phyloP scores from a whole-genome alignment of 2,888 invertebrate genomes.

The Arge pagana region DNA sequence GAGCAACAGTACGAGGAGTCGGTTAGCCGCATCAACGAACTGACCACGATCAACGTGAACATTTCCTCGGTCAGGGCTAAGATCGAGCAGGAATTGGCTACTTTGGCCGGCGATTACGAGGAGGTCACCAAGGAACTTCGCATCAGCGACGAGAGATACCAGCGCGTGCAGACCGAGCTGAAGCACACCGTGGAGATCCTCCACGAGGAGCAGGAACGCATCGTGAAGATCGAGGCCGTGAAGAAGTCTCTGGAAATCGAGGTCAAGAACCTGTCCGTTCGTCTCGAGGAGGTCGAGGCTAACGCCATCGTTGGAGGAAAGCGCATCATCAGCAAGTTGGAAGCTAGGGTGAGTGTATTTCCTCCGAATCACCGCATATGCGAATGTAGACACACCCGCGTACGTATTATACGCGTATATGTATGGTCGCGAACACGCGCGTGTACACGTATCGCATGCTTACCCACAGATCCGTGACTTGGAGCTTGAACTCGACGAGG shows the following conservation, averaged over 20 bases:
- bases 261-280: constrained; percentile 91
- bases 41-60: constrained; percentile 94
- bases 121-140: constrained; percentile 96
- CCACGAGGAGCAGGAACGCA: constrained; percentile 95
- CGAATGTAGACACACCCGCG: no score
- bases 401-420: not conserved
- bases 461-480: constrained; percentile 80
- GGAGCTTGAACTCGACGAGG: constrained; percentile 93
- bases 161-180: constrained; percentile 88
- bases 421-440: no score
- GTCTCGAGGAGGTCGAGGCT: constrained; percentile 95
- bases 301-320: constrained; percentile 96
- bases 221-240: constrained; percentile 95
- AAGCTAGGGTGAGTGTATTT: constrained; percentile 71
- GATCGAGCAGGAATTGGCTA: constrained; percentile 90
- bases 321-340: constrained; percentile 96
- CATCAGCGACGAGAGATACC: constrained; percentile 92
- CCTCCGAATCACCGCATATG: no score
- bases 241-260: constrained; percentile 97
- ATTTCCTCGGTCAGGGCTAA: constrained; percentile 92
- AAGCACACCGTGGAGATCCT: constrained; percentile 92
- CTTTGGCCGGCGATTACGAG: constrained; percentile 94
- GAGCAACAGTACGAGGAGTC: constrained; percentile 92
- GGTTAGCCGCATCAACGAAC: constrained; percentile 88
- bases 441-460: not conserved